A percentile compares a stretch with the other conserved stretches of the same genome.
Conservation (phyloP, 2,113 vertebrate species). For the Corynorhinus townsendii region DNA sequence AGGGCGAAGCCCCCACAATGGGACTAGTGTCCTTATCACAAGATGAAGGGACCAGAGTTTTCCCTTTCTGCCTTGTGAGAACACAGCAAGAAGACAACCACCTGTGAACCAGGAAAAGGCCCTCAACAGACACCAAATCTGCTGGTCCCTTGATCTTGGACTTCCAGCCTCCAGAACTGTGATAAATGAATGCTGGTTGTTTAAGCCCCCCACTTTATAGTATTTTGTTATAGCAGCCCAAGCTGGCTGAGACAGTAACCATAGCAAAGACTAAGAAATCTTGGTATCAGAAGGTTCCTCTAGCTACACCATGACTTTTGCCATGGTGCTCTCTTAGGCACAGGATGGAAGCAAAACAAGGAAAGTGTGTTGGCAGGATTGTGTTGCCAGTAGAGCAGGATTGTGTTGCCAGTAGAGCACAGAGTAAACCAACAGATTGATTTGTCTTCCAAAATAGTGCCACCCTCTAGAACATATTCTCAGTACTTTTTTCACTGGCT, state of each 20-base stretch:
- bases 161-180: neutral
- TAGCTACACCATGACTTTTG: neutral
- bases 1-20: neutral
- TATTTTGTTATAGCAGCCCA: neutral
- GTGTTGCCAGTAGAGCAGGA: neutral
- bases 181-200: neutral
- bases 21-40: neutral
- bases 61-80: neutral
- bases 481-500: neutral
- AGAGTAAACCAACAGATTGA: neutral
- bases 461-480: neutral
- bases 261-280: neutral
- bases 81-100: neutral
- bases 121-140: neutral
- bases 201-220: neutral
- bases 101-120: neutral
- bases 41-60: neutral
- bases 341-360: neutral
- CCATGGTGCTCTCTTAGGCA: neutral
- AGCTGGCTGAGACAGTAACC: neutral
- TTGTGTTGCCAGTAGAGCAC: neutral
- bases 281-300: too few relatives aligned
- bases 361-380: neutral
- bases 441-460: neutral
- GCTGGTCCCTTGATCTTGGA: neutral